These are phyloP conservation scores for Asteroscopus sphinx DNA, from an alignment of 2,888 invertebrate genomes.

Conservation along the genomic window DNA sequence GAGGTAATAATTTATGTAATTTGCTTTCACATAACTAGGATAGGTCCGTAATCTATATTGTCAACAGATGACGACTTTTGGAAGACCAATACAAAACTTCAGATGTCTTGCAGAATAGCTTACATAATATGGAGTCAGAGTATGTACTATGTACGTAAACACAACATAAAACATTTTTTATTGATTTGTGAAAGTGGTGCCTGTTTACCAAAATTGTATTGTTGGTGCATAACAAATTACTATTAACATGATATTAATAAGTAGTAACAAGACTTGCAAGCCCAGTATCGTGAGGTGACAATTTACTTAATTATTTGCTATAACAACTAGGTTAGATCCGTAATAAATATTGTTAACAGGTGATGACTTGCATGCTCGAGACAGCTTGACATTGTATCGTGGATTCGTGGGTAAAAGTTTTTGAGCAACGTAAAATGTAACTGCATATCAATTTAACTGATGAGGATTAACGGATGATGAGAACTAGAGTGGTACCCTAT, in stretches of 20 bases:
- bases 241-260: background rate
- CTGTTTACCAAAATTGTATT: background rate
- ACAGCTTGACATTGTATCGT: constrained; percentile 14
- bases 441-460: background rate
- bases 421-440: background rate
- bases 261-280: background rate
- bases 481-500: too few relatives aligned
- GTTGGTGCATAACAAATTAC: background rate
- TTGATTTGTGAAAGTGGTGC: too few relatives aligned
- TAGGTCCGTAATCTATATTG: constrained; percentile 35
- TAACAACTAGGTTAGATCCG: constrained; percentile 12
- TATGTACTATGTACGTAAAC: too few relatives aligned
- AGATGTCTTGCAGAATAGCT: too few relatives aligned
- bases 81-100: background rate
- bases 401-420: background rate
- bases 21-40: constrained; percentile 20
- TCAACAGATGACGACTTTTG: constrained; percentile 28
- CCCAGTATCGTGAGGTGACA: background rate
- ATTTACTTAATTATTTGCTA: background rate
- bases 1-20: constrained; percentile 12
- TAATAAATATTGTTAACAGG: constrained; percentile 40
- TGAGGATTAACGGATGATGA: background rate
- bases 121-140: too few relatives aligned
- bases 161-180: too few relatives aligned
- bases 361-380: constrained; percentile 16